Base-by-base conservation (phyloP, 2,113 vertebrate species). In the Psittacus erithacus region DNA sequence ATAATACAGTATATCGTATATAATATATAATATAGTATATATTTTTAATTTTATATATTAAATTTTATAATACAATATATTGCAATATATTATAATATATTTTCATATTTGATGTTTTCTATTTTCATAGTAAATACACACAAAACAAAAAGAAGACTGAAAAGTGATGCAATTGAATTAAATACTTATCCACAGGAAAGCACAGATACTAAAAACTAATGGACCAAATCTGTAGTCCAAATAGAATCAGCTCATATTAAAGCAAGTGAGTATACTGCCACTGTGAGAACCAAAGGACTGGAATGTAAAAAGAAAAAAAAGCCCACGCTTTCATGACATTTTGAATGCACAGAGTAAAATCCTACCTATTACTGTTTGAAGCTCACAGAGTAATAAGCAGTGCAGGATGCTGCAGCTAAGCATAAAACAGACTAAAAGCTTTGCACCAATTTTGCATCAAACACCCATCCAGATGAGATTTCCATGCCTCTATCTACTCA, bases 71-170 rank as follows among this genome's bases (percentile, higher is more conserved):
- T n/a, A n/a, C n/a, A n/a, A n/a, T n/a, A n/a, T n/a, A n/a, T n/a
- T n/a, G n/a, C n/a, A n/a, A n/a, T n/a, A n/a, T 38, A 38, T 38
- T 38, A 38, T 38, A 38, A 38, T 38, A 38, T 38, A 38, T 38
- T 38, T 38, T 38, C 38, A 38, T 38, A 38, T 90, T 75, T 67
- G 2, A 5, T 60, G 55, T 35, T 76, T 59, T 39, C 9, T 33
- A 31, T 91, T 90, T 93, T 93, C 70, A 86, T 16, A 83, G 35
- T 55, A 69, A 92, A 92, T 15, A 60, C 31, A 52, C 7, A 63
- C 39, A 70, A 88, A 86, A 70, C 7, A 53, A 44, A 82, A 79
- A 67, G 24, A 79, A 55, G 44, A 46, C 53, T 47, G 33, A 82
- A 93, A 94, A 93, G 25, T n/a, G 53, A 44, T 52, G 9, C 10